Conservation (phyloP, 2,888 invertebrate species). For the Candidula unifasciata region DNA sequence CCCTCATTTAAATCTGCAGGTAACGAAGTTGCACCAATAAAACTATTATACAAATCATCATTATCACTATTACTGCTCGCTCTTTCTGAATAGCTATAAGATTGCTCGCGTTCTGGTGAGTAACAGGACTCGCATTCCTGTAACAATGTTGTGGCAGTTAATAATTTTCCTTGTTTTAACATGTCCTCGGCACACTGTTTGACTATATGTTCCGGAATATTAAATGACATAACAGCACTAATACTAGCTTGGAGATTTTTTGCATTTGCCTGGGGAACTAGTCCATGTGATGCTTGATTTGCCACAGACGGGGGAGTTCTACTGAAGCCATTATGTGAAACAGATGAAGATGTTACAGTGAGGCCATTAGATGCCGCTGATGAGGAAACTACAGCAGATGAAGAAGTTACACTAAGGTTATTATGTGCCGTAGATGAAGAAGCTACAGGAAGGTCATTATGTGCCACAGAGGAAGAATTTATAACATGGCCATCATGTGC, state of each 20-base stretch:
- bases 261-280: background rate
- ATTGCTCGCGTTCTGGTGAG: background rate
- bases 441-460: no score
- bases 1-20: background rate
- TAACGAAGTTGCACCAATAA: background rate
- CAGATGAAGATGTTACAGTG: background rate
- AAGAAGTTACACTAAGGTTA: no score
- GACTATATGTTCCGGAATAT: conserved; percentile 6
- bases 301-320: background rate
- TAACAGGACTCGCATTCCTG: background rate
- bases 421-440: background rate
- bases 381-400: no score
- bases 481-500: no score
- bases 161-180: background rate
- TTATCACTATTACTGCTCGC: background rate
- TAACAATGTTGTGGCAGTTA: background rate
- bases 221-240: background rate
- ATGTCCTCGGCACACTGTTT: conserved; percentile 9
- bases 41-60: no score
- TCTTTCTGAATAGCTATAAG: background rate
- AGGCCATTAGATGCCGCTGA: background rate
- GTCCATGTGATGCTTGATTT: background rate
- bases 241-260: background rate
- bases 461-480: background rate
- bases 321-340: no score